Percentiles rank a stretch among this genome's conserved stretches.
These are phyloP conservation scores for Vanessa atalanta DNA, from an alignment of 1,140 invertebrate genomes.

Conservation along the genomic window DNA sequence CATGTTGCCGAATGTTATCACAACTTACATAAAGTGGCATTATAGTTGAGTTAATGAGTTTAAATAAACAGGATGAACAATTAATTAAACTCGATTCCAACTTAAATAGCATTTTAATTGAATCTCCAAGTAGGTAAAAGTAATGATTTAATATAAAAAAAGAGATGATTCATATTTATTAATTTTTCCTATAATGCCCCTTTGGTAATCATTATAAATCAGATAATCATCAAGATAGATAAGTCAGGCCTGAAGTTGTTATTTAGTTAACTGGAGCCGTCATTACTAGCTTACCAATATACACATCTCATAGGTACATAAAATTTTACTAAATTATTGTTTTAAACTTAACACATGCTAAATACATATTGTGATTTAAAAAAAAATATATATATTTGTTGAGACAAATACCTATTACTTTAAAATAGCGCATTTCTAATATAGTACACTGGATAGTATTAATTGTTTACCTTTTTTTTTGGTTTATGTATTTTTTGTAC, in stretches of 20 bases:
- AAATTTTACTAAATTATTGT: slow-evolving; percentile 27
- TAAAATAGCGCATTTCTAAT: slow-evolving; percentile 40
- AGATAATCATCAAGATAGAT: neutral
- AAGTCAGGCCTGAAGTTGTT: slow-evolving; percentile 16
- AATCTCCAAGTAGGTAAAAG: slow-evolving; percentile 1
- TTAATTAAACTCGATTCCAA: neutral
- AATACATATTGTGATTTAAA: slow-evolving; percentile 15
- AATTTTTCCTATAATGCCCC: neutral
- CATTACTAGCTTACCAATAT: slow-evolving; percentile 16
- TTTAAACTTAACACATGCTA: slow-evolving; percentile 13
- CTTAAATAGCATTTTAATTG: slow-evolving; percentile 3
- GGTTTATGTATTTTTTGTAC: slow-evolving; percentile 31
- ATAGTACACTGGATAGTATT: slow-evolving; percentile 51
- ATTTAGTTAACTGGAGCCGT: slow-evolving; percentile 15
- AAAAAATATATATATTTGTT: slow-evolving; percentile 14
- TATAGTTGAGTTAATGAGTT: neutral
- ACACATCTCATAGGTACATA: slow-evolving; percentile 13
- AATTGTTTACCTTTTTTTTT: slow-evolving; percentile 30
- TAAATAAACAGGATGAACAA: neutral
- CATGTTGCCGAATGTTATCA: neutral
- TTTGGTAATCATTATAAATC: neutral
- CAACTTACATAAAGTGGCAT: neutral
- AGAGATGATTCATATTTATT: neutral
- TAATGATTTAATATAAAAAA: neutral
- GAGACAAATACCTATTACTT: slow-evolving; percentile 17